Base-by-base conservation (phyloP, 2,113 vertebrate species). In the Gasterosteus nipponicus region DNA sequence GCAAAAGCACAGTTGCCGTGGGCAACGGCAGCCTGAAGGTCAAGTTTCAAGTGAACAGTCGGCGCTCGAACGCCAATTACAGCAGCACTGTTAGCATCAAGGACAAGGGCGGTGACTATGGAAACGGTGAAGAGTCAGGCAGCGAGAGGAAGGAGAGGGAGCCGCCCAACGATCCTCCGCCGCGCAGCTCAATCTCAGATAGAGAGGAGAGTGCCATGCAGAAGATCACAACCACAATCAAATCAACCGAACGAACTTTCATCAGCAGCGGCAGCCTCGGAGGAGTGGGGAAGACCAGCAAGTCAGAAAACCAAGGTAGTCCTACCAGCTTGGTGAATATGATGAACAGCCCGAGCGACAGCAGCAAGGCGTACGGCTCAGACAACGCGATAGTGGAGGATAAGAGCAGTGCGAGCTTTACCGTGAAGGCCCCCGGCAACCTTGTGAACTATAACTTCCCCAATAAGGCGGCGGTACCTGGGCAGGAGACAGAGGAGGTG, bases 1-100 rank as follows among this genome's bases (percentile, higher is more conserved):
- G 97, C 10, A 98, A 96, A 91, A 98, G 96, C 5, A 85, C 95
- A 16, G 89, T 99, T 3, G 96, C 96, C 0, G 91, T 95, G 0
- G 97, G 97, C 0, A 96, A 92, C 0, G 96, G 96, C 1, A 94
- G 86, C 78, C 77, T 99, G 29, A 96, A 90, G 53, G 96, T 98
- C 5, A 96, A 95, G 56, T 96, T 98, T 61, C 94, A 94, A 46
- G 92, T 81, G 31, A 92, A 85, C 0, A 88, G 93, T 0, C 89
- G 81, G 11, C 91, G 65, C 39, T 80, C 90, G 10, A 93, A 93
- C 26, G 3, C 54, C 74, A 94, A 87, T 0, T 89, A 93, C 51
- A 90, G 87, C 68, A 86, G 78, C 64, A 85, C 61, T 4, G 38
- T 80, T 0, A 90, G 87, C 49, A 77, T 44, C 0, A 91, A 87